These are phyloP conservation scores for Cheiracanthium punctorium DNA, from an alignment of 2,888 invertebrate genomes.

Conservation along the genomic window DNA sequence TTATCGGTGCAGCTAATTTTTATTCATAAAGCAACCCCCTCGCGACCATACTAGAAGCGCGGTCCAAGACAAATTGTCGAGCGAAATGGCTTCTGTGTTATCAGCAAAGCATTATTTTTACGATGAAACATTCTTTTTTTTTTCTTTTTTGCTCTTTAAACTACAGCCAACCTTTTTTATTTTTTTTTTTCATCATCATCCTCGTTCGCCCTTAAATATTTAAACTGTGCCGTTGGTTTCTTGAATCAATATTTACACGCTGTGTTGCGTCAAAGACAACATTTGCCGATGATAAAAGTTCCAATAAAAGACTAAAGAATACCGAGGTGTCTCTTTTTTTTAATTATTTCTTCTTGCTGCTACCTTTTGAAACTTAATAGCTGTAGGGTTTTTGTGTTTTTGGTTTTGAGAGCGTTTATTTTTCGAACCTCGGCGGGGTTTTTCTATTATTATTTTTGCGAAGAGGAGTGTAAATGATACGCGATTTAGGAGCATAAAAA, in stretches of 20 bases:
- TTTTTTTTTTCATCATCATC: no score
- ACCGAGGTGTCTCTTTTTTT: conserved; percentile 14
- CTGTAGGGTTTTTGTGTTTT: conserved; percentile 45
- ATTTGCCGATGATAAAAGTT: conserved; percentile 66
- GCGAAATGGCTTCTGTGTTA: conserved; percentile 58
- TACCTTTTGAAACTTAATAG: conserved; percentile 65
- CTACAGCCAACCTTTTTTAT: no score
- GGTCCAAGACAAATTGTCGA: conserved; percentile 58
- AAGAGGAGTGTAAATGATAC: conserved; percentile 46
- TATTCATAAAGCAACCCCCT: conserved; percentile 58
- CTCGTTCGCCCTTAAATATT: conserved; percentile 54
- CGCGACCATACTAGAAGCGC: conserved; percentile 28
- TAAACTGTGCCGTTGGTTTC: conserved; percentile 67
- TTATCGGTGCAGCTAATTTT: conserved; percentile 51
- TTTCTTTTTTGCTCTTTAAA: conserved; percentile 59
- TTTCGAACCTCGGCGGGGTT: conserved; percentile 47
- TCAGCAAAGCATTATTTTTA: conserved; percentile 61
- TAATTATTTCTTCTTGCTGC: conserved; percentile 2
- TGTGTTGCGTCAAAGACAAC: conserved; percentile 66
- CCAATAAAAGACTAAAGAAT: conserved; percentile 66
- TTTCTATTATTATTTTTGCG: conserved; percentile 59
- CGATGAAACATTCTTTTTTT: conserved; percentile 27
- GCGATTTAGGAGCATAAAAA: conserved; percentile 56
- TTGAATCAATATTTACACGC: conserved; percentile 68
- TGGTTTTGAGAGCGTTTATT: conserved; percentile 58